These are phyloP conservation scores for Octomys mimax DNA, from an alignment of 2,797 vertebrate species.

Conservation along the genomic window DNA sequence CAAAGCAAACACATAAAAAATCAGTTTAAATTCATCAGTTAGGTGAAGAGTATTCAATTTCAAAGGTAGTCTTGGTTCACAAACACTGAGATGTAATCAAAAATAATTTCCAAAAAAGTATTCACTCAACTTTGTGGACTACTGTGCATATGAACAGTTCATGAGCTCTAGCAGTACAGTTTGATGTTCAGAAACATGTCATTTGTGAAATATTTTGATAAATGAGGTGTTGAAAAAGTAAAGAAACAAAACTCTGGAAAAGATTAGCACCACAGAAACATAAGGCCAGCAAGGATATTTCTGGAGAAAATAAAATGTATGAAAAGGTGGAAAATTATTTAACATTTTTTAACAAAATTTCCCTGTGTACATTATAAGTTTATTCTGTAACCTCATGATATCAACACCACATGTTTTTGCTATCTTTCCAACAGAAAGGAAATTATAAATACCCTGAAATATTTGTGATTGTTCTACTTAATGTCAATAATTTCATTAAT, in stretches of 20 bases:
- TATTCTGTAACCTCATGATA: neutral
- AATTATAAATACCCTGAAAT: neutral
- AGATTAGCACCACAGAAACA: neutral
- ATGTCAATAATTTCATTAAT: neutral
- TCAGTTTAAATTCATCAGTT: slow-evolving; percentile 47
- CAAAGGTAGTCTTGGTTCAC: slow-evolving; percentile 42
- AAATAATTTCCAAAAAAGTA: neutral
- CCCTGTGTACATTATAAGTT: neutral
- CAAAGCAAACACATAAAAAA: neutral
- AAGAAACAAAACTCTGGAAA: neutral
- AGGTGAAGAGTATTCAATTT: slow-evolving; percentile 32
- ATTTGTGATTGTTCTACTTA: neutral
- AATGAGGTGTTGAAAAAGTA: neutral
- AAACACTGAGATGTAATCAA: slow-evolving; percentile 51
- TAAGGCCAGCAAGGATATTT: neutral
- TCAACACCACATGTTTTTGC: neutral
- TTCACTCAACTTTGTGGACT: slow-evolving; percentile 68
- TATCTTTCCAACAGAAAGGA: neutral
- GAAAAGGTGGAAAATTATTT: neutral
- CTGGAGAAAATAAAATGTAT: neutral
- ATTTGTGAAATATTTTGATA: slow-evolving; percentile 43
- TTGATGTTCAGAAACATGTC: slow-evolving; percentile 57
- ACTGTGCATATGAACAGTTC: slow-evolving; percentile 62
- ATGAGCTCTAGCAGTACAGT: slow-evolving; percentile 56
- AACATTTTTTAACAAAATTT: neutral